Evolutionary conservation across 2,888 invertebrate species (phyloP), one percentile per base, ranked within the genome.

Genomic region (Drosophila mimica): DNA sequence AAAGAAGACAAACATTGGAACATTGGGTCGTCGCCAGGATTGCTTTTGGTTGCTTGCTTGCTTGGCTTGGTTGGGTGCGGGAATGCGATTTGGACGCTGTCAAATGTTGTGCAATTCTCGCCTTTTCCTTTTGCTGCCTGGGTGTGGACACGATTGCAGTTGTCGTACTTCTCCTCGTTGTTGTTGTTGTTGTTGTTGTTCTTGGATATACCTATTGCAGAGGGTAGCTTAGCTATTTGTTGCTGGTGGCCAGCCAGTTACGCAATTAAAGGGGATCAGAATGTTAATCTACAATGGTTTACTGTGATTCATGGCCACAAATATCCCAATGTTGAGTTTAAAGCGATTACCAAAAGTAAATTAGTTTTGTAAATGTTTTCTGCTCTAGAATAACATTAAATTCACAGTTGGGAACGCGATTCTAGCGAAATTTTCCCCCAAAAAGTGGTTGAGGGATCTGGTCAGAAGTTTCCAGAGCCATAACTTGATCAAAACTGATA

Each of bases 61-160:
- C 4, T 9, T n/a, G 8, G 30, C 38, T 56, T 30, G 28, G 54
- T 33, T 61, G 62, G 70, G 60, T 61, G 73, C 57, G 48, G 63
- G 73, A 52, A 43, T 51, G 46, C 65, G 59, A 70, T 60, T 70
- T 72, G 64, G 63, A 68, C 68, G 65, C 68, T 75, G 82, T 74
- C 77, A 80, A 83, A 73, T 82, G 80, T 82, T 84, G 80, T 82
- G 80, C 82, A 83, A 77, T 79, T 81, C 67, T 72, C 81, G 78
- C 78, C 84, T 73, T 62, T 52, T 58, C 60, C 59, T 48, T 69
- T 40, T 66, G 52, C 58, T 52, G 63, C 51, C 43, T 74, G 76
- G 79, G 80, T 80, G 79, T 70, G 73, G 74, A 76, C 73, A 70
- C 73, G 60, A 58, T 53, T 69, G 74, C 49, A 34, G 62, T 70